phyloP scores from a whole-genome alignment of 2,888 invertebrate species.

The Drosophila prostipennis region DNA sequence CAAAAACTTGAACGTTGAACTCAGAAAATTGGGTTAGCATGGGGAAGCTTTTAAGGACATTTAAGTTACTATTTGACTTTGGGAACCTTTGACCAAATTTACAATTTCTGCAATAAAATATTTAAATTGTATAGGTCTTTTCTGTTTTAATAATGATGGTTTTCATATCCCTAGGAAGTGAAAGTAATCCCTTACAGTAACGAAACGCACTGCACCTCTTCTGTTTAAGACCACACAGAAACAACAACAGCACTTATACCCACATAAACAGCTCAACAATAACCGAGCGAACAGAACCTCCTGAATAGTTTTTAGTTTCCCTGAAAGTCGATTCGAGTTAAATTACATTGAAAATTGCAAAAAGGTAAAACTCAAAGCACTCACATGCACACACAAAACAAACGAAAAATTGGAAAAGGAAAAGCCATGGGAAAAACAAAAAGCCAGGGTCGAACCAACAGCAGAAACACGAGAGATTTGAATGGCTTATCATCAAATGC shows the following conservation, averaged over 20 bases:
- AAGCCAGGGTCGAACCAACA: slow-evolving; percentile 3
- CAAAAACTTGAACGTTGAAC: not conserved
- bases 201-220: slow-evolving; percentile 44
- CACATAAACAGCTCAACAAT: slow-evolving; percentile 20
- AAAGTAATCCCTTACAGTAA: not conserved
- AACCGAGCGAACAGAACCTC: slow-evolving; percentile 13
- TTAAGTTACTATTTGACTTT: not conserved
- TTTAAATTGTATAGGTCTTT: too few species aligned
- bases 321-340: slow-evolving; percentile 64
- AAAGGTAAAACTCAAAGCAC: slow-evolving; percentile 52
- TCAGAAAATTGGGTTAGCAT: not conserved
- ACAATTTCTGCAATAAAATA: too few species aligned
- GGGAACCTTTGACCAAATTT: not conserved
- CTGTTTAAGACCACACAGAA: slow-evolving; percentile 35
- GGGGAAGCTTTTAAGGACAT: not conserved
- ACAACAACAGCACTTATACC: slow-evolving; percentile 8
- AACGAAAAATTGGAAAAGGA: slow-evolving; percentile 41
- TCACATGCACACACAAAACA: slow-evolving; percentile 31
- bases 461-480: slow-evolving; percentile 37
- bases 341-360: slow-evolving; percentile 74
- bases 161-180: too few species aligned
- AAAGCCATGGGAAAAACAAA: slow-evolving; percentile 30
- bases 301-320: slow-evolving; percentile 50
- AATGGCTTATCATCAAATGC: slow-evolving; percentile 42
- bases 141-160: too few species aligned